Evolutionary conservation across 2,797 vertebrate genomes (phyloP).

Genomic region (Picus viridis): DNA sequence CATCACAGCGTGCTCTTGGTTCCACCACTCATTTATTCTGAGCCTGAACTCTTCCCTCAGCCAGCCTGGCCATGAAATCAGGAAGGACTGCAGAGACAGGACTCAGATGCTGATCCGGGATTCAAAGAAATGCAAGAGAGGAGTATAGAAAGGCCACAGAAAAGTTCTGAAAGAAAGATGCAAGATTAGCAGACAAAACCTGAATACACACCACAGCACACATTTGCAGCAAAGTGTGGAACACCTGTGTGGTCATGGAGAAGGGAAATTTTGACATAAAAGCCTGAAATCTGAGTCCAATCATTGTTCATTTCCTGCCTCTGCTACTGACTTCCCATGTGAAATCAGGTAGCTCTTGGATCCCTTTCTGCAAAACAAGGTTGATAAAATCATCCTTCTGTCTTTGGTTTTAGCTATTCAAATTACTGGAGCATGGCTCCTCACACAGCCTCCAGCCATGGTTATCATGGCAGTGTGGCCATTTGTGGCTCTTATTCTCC

Average conservation of each 20-base stretch:
- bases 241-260: neutral
- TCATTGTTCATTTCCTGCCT: neutral
- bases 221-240: neutral
- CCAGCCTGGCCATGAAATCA: neutral
- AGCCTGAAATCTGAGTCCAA: neutral
- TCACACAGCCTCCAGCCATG: neutral
- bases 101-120: neutral
- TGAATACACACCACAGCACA: neutral
- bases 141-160: neutral
- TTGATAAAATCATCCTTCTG: neutral
- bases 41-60: neutral
- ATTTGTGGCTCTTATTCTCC: neutral
- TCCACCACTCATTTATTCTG: neutral
- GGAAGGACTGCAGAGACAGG: neutral
- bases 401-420: neutral
- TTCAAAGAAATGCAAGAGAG: neutral
- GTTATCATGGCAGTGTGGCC: neutral
- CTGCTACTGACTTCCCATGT: neutral
- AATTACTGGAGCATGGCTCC: neutral
- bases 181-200: neutral
- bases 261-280: neutral
- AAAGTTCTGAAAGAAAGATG: neutral
- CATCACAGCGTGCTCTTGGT: neutral
- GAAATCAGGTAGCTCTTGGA: rapidly evolving
- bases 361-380: neutral